Evolutionary conservation across 2,888 invertebrate species (phyloP).

Genomic region (Eupithecia inturbata): DNA sequence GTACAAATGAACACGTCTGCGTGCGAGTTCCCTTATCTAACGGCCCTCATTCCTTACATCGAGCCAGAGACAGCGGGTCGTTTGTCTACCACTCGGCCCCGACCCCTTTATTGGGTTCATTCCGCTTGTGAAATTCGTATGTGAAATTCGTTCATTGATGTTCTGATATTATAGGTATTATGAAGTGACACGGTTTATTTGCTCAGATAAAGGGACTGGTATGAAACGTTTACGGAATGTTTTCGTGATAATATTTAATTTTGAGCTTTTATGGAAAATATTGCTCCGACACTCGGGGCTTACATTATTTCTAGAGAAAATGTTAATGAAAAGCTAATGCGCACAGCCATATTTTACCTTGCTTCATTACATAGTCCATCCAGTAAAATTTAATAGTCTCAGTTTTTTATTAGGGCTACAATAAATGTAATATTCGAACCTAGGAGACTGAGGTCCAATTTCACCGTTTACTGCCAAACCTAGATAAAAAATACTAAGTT

Average conservation of each 20-base stretch:
- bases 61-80: constrained; percentile 37
- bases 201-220: constrained; percentile 14
- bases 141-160: constrained; percentile 34
- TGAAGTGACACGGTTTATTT: constrained; percentile 15
- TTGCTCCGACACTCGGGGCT: neutral
- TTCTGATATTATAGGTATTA: constrained; percentile 16
- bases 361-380: neutral
- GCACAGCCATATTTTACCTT: neutral
- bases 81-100: constrained; percentile 35
- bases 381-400: neutral
- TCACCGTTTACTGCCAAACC: too few species aligned
- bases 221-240: neutral
- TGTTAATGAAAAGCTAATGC: neutral
- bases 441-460: too few species aligned
- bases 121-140: constrained; percentile 32
- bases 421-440: neutral
- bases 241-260: neutral
- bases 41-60: constrained; percentile 67
- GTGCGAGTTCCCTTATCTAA: constrained; percentile 65
- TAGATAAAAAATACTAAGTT: too few species aligned
- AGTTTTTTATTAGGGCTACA: neutral
- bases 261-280: neutral
- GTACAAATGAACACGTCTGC: constrained; percentile 39
- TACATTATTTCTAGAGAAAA: neutral
- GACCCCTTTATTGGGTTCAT: constrained; percentile 35